phyloP scores from a whole-genome alignment of 2,113 vertebrate species.

The Mus musculus region DNA sequence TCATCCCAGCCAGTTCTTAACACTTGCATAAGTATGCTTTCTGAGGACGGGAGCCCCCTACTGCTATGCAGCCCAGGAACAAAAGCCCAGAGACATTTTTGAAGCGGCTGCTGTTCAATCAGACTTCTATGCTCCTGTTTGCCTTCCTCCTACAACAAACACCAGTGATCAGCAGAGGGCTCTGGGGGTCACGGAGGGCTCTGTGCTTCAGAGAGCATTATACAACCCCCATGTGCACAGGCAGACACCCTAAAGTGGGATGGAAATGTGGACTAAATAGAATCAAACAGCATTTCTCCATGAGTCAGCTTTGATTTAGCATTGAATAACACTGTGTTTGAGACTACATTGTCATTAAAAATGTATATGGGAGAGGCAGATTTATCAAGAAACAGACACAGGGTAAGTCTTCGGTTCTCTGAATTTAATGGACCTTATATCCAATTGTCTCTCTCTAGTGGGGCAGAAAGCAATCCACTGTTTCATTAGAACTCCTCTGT shows the following conservation, averaged over 20 bases:
- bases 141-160: constrained; percentile 90
- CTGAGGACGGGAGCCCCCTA: constrained; percentile 89
- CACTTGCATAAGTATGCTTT: constrained; percentile 91
- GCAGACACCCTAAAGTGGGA: constrained; percentile 84
- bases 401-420: constrained; percentile 78
- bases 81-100: constrained; percentile 91
- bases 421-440: constrained; percentile 80
- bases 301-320: constrained; percentile 85
- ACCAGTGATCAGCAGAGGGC: constrained; percentile 89
- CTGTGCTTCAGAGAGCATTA: constrained; percentile 88
- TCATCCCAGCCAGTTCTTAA: constrained; percentile 92
- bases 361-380: constrained; percentile 83
- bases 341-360: constrained; percentile 86
- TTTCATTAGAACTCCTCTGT: constrained; percentile 75
- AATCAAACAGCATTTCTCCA: constrained; percentile 86
- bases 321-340: constrained; percentile 81
- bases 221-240: constrained; percentile 82
- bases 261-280: constrained; percentile 80
- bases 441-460: constrained; percentile 70
- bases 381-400: constrained; percentile 82
- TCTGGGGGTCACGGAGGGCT: constrained; percentile 87
- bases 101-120: constrained; percentile 91
- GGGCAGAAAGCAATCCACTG: constrained; percentile 76
- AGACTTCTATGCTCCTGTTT: constrained; percentile 90
- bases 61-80: constrained; percentile 88